Evolutionary conservation across 2,888 invertebrate species (phyloP), one percentile per base, ranked within the genome.

Genomic region (Maniola hyperantus): DNA sequence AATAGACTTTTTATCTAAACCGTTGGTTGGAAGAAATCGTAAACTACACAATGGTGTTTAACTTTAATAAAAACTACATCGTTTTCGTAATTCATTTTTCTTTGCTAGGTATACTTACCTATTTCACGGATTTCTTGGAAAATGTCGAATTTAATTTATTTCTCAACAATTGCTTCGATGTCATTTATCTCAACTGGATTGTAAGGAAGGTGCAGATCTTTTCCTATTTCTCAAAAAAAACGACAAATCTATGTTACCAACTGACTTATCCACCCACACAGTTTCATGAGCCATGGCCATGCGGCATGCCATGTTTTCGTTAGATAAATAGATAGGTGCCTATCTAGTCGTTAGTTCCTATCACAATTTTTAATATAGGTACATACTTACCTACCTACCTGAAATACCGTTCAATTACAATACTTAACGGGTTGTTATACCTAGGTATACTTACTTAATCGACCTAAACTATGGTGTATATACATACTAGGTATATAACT

Each of bases 21-120:
- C 78, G 82, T 82, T 80, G 75, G 82, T 82, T 80, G 75, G 72
- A 73, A 67, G 72, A 76, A 77, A 76, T 77, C 72, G 75, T 78
- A 74, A 72, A 72, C 71, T 73, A 63, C 69, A 66, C 60, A 73
- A 73, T 83, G 84, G 82, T 84, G 76, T 78, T 78, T 75, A 74
- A 73, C 73, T 71, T 48, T 44, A 33, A 20, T 44, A 67, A 58
- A 62, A 67, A 50, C 39, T 59, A n/a, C 18, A 20, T 57, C 34
- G 34, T 61, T 70, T 66, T 64, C 57, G 42, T 57, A 55, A 60
- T 13, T 63, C 34, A 65, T 50, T 59, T 65, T 62, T 67, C 54
- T 53, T 68, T 57, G 57, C 26, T 26, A 26, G 2, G 11, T 51
- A 26, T 69, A n/a, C n/a, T n/a, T n/a, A n/a, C n/a, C n/a, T n/a